phyloP scores from a whole-genome alignment of 1,140 invertebrate genomes.

The Philopotamus ludificatus region DNA sequence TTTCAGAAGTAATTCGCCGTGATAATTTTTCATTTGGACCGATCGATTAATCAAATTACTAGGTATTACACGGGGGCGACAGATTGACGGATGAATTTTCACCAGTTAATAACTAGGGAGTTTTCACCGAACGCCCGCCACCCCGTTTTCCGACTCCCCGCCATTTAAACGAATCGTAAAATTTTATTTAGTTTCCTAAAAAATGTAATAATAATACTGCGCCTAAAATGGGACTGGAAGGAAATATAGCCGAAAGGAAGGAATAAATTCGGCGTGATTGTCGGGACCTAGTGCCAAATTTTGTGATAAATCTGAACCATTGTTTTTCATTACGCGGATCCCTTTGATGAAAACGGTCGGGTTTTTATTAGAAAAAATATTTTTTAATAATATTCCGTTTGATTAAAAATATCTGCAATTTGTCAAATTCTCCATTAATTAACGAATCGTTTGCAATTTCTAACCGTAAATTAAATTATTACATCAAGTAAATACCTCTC shows the following conservation, averaged over 20 bases:
- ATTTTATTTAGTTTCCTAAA: neutral
- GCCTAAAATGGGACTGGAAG: neutral
- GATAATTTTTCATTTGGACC: no score
- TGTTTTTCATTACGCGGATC: neutral
- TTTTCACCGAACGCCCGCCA: no score
- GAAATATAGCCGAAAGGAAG: slow-evolving; percentile 3
- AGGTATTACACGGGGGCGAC: neutral
- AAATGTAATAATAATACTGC: neutral
- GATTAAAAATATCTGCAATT: no score
- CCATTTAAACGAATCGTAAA: neutral
- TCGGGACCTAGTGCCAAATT: neutral
- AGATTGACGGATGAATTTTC: neutral
- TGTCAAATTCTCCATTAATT: no score
- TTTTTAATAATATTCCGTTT: no score
- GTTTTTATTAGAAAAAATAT: no score
- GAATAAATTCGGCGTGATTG: slow-evolving; percentile 1
- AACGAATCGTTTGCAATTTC: no score
- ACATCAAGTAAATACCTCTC: no score
- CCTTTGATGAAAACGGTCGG: no score
- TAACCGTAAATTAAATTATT: no score
- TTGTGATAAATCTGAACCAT: neutral
- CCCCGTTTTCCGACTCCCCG: neutral
- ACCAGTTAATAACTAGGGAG: neutral
- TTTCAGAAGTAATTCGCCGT: no score
- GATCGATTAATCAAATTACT: no score